Percentiles rank a stretch among this genome's conserved stretches.
Evolutionary conservation across 2,797 vertebrate genomes (phyloP).

Genomic region (Dromococcyx pavoninus): DNA sequence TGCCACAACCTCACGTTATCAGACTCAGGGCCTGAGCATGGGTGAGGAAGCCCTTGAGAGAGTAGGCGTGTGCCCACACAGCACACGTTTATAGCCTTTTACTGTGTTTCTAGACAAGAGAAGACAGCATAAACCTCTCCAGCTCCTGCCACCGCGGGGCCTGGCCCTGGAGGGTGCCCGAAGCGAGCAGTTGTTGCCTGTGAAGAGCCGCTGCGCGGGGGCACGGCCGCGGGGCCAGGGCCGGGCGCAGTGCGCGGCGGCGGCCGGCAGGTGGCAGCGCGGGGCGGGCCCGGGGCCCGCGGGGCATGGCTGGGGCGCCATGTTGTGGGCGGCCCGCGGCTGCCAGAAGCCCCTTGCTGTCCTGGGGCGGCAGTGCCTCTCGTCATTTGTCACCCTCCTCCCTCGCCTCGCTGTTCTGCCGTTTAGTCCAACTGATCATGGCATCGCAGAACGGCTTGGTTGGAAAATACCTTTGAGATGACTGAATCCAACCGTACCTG

Average conservation of each 20-base stretch:
- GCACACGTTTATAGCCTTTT: neutral
- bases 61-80: fast-evolving
- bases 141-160: fast-evolving
- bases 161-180: neutral
- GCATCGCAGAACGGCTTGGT: too few relatives aligned
- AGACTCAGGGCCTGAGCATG: fast-evolving
- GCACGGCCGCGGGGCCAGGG: too few relatives aligned
- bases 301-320: neutral
- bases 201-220: too few relatives aligned
- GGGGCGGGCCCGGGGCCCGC: neutral
- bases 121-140: neutral
- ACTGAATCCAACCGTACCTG: too few relatives aligned
- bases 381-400: fast-evolving
- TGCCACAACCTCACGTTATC: neutral
- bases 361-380: fast-evolving
- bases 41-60: neutral
- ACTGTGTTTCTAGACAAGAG: neutral
- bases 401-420: neutral
- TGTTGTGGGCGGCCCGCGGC: neutral
- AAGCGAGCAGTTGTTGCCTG: too few relatives aligned
- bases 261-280: conserved; percentile 47
- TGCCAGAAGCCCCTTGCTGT: fast-evolving
- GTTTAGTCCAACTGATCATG: neutral
- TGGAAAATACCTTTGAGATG: too few relatives aligned
- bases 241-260: neutral